phyloP scores from a whole-genome alignment of 2,113 vertebrate genomes.

The Buteo buteo region DNA sequence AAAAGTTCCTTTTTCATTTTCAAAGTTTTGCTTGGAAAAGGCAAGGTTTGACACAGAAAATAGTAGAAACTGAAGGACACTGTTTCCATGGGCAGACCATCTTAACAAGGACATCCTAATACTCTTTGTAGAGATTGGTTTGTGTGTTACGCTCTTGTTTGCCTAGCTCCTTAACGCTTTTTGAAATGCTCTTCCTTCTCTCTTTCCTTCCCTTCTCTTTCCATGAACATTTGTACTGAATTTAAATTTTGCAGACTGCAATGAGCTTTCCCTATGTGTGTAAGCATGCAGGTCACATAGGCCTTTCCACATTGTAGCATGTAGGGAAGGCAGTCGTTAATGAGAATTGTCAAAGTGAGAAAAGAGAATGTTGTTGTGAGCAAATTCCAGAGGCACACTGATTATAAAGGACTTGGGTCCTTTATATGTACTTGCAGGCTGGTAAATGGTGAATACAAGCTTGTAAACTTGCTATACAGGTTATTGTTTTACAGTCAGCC shows the following conservation, averaged over 20 bases:
- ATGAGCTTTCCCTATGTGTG: background rate
- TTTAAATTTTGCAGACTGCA: background rate
- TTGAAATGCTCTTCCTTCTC: background rate
- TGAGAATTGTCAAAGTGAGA: constrained; percentile 46
- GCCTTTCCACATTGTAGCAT: background rate
- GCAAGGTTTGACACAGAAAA: background rate
- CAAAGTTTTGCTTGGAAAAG: background rate
- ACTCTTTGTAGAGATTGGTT: background rate
- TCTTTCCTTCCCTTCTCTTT: background rate
- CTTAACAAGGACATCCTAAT: background rate
- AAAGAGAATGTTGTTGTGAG: background rate
- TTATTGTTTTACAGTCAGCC: background rate
- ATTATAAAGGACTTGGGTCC: background rate
- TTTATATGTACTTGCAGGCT: background rate
- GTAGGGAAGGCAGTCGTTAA: constrained; percentile 18
- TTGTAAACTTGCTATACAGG: background rate
- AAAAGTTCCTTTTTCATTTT: background rate
- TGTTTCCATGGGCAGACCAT: background rate
- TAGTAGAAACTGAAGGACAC: background rate
- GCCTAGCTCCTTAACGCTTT: background rate
- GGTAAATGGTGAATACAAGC: background rate
- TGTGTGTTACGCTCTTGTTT: rapidly evolving
- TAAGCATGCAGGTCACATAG: constrained; percentile 6
- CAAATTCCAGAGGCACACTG: constrained; percentile 22
- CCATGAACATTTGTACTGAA: rapidly evolving